These are phyloP conservation scores for Drosophila rubida DNA, from an alignment of 2,888 invertebrate species.

Conservation along the genomic window DNA sequence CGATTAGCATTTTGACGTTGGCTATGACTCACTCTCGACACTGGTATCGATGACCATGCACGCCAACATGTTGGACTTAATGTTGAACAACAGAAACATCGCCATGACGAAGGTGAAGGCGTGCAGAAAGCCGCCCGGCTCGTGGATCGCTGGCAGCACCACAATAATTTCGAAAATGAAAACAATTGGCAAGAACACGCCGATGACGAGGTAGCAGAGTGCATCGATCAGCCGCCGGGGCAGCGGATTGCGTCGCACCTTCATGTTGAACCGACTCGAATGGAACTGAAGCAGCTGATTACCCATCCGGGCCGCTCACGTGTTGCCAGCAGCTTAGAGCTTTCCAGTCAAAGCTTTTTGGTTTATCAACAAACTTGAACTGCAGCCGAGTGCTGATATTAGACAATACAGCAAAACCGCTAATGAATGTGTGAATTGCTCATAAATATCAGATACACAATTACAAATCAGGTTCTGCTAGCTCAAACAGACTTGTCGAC, in stretches of 20 bases:
- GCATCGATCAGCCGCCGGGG: constrained; percentile 68
- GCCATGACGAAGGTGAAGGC: constrained; percentile 88
- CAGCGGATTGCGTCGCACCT: constrained; percentile 63
- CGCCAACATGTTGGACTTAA: constrained; percentile 91
- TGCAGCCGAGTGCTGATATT: neutral
- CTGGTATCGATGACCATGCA: constrained; percentile 92
- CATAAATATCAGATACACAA: neutral
- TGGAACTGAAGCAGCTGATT: constrained; percentile 18
- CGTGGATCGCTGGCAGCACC: constrained; percentile 90
- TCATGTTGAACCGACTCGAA: constrained; percentile 44
- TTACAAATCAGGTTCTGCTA: neutral
- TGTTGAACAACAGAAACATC: constrained; percentile 90
- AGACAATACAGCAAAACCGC: neutral
- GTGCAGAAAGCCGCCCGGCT: constrained; percentile 86
- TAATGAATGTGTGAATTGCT: neutral
- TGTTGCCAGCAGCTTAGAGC: constrained; percentile 30
- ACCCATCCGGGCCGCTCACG: constrained; percentile 30
- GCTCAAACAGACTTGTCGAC: neutral
- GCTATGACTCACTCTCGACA: constrained; percentile 86
- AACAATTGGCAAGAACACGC: constrained; percentile 79
- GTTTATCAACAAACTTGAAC: constrained; percentile 21
- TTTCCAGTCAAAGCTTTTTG: constrained; percentile 2
- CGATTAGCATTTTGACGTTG: no score
- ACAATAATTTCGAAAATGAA: constrained; percentile 87
- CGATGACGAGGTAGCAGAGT: constrained; percentile 81